A percentile compares a stretch with the other conserved stretches of the same genome.
phyloP scores from a whole-genome alignment of 2,888 invertebrate species.

The Dynastes hyllus region DNA sequence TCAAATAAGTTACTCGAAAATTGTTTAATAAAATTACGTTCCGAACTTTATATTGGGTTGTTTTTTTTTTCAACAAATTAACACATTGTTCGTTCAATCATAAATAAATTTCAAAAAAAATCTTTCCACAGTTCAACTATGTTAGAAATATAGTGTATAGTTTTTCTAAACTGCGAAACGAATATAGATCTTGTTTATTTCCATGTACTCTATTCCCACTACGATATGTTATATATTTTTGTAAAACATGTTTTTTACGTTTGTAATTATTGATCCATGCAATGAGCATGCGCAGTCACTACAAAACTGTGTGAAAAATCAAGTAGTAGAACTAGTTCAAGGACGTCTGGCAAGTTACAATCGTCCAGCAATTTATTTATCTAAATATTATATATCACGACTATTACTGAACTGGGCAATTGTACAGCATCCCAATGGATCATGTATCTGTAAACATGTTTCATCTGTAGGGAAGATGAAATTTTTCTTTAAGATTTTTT shows the following conservation, averaged over 20 bases:
- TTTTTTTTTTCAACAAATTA: slow-evolving; percentile 21
- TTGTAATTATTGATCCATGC: slow-evolving; percentile 26
- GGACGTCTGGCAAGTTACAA: slow-evolving; percentile 40
- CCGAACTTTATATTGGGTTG: background rate
- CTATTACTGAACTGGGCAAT: slow-evolving; percentile 51
- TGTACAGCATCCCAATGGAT: slow-evolving; percentile 63
- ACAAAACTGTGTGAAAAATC: slow-evolving; percentile 23
- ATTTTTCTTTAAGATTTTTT: slow-evolving; percentile 45
- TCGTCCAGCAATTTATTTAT: slow-evolving; percentile 51
- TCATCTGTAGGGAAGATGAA: slow-evolving; percentile 42
- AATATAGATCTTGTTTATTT: no score
- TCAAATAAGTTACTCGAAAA: no score
- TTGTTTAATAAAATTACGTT: no score
- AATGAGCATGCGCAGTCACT: slow-evolving; percentile 23
- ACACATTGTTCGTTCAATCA: background rate
- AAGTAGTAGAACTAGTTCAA: slow-evolving; percentile 22
- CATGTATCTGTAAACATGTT: slow-evolving; percentile 39
- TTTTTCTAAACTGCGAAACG: no score
- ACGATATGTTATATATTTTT: background rate
- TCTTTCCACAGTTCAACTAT: no score
- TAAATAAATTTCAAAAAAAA: background rate
- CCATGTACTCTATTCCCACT: no score
- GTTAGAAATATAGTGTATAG: no score
- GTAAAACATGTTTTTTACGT: background rate
- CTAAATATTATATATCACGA: background rate